Evolutionary conservation across 64 coral and sea anemone genomes (phyloP), one percentile per base, ranked within the genome.

Genomic region (Astreopora myriophthalma): DNA sequence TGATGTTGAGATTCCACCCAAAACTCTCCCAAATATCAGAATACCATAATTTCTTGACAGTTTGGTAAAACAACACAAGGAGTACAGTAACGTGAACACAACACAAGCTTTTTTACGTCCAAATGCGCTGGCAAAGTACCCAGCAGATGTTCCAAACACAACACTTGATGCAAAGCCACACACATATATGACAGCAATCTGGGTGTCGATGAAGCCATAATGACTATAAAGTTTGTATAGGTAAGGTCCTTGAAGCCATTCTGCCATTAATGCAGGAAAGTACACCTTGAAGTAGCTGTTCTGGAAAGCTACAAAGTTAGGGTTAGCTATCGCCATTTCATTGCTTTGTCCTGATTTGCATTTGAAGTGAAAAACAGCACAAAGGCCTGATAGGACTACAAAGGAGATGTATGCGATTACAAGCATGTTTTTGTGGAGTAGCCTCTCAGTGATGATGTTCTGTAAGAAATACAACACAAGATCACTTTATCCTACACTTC

Each of bases 41-140:
- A 93, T 75, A 17, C 86, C 87, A 71, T 98, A 98, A 75, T 95
- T 92, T 80, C 96, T 87, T 70, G 96, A 98, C 9, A 95, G 77
- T 69, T 98, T 98, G 22, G 96, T 95, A 23, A 98, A 25, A 42
- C 96, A 98, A 74, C 96, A 95, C 25, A 98, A 44, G 0, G 96
- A 98, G 61, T 98, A 98, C 2, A 95, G 69, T 25, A 95, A 82
- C 34, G 93, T 93, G 39, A 98, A 98, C 17, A 98, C 86, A 14
- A 98, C 86, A 55, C 96, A 98, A 29, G 96, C 96, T 49, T 98
- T 98, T 61, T 98, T 98, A 38, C 96, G 90, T 8, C 96, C 96
- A 73, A 92, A 93, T 7, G 65, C 79, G 71, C 95, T 95, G n/a
- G 93, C 94, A 32, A 98, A 67, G 57, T 95, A 98, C 19, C 90